Conservation (phyloP, 2,113 vertebrate species). For the Poecilia latipinna region DNA sequence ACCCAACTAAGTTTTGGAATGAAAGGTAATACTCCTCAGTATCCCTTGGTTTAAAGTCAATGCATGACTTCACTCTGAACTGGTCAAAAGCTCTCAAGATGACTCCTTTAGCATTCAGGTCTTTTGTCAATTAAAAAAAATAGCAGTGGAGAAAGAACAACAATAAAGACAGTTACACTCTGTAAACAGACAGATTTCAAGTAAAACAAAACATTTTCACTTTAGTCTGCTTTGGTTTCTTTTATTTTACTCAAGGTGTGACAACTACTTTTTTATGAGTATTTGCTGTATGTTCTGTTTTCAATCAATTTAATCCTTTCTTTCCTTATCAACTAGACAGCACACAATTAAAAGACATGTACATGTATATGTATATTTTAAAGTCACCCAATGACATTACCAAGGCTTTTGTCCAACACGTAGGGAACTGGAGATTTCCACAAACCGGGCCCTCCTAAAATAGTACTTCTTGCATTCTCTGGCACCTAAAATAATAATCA, state of each 20-base stretch:
- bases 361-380: too few relatives aligned
- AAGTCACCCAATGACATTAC: constrained; percentile 23
- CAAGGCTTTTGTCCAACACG: constrained; percentile 37
- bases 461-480: constrained; percentile 11
- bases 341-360: too few relatives aligned
- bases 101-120: constrained; percentile 87
- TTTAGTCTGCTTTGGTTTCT: too few relatives aligned
- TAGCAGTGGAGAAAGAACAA: too few relatives aligned
- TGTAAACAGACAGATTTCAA: too few relatives aligned
- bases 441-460: accelerated
- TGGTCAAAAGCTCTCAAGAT: constrained; percentile 86
- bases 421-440: constrained; percentile 51
- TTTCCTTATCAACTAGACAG: too few relatives aligned
- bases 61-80: constrained; percentile 88
- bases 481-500: not conserved
- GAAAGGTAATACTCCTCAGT: constrained; percentile 83
- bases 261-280: too few relatives aligned
- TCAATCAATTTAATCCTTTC: too few relatives aligned
- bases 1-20: constrained; percentile 54
- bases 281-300: too few relatives aligned
- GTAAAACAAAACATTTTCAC: too few relatives aligned
- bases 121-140: constrained; percentile 55
- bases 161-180: too few relatives aligned
- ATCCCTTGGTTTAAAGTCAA: constrained; percentile 87
- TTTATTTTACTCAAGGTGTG: too few relatives aligned